Conservation (phyloP, 2,888 invertebrate species). For the Harpalus rufipes region DNA sequence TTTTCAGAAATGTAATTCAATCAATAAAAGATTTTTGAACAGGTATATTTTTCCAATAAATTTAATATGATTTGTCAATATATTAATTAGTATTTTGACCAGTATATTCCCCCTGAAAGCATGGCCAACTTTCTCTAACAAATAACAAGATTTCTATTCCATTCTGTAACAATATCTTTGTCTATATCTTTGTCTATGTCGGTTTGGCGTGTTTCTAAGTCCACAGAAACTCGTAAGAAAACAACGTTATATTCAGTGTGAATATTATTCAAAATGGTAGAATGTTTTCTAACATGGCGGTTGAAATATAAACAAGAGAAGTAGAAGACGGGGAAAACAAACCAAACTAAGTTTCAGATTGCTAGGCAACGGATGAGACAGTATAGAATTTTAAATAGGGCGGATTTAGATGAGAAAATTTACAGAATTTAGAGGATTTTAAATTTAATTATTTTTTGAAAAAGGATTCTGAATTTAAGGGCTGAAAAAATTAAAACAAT, state of each 20-base stretch:
- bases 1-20: too few species aligned
- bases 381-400: constrained; percentile 62
- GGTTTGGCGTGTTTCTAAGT: background rate
- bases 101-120: too few species aligned
- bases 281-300: constrained; percentile 59
- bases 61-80: too few species aligned
- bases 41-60: too few species aligned
- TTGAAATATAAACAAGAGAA: constrained; percentile 63
- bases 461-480: background rate
- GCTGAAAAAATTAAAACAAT: too few species aligned
- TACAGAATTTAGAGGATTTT: background rate
- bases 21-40: too few species aligned
- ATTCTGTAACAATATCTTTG: background rate
- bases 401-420: background rate
- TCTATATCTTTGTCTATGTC: background rate
- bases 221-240: constrained; percentile 47
- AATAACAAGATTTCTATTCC: background rate
- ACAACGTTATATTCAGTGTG: constrained; percentile 33
- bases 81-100: too few species aligned
- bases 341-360: constrained; percentile 64
- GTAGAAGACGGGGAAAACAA: constrained; percentile 55
- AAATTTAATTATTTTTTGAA: background rate
- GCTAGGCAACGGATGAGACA: constrained; percentile 55
- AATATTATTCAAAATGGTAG: constrained; percentile 62
- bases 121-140: too few species aligned